Percentiles rank a stretch among this genome's conserved stretches.
Conservation (phyloP, 2,888 invertebrate species). For the Diarsia mendica region DNA sequence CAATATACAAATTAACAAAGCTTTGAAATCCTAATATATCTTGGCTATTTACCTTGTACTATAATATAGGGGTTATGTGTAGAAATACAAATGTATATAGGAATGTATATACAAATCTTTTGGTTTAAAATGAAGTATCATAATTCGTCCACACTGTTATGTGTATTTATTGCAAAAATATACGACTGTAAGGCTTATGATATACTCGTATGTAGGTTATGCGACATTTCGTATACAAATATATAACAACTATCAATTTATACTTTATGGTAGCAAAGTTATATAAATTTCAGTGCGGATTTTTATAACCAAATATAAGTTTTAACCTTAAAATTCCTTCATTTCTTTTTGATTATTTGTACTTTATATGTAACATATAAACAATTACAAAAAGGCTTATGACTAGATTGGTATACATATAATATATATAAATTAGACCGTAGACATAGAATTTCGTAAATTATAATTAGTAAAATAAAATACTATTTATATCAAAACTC, state of each 20-base stretch:
- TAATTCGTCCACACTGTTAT: conserved; percentile 85
- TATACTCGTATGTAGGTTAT: conserved; percentile 50
- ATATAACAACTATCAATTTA: not conserved
- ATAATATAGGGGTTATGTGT: conserved; percentile 52
- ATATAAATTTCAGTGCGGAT: not conserved
- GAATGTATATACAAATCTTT: conserved; percentile 56
- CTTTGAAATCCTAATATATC: conserved; percentile 56
- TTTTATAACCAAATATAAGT: conserved; percentile 1
- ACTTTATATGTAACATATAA: conserved; percentile 53
- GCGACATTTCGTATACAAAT: conserved; percentile 32
- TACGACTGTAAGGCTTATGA: conserved; percentile 65
- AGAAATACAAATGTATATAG: conserved; percentile 62
- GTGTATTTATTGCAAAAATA: conserved; percentile 78
- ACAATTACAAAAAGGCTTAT: conserved; percentile 60
- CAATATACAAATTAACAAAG: conserved; percentile 63
- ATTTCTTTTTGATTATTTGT: conserved; percentile 19
- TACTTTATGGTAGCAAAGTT: conserved; percentile 2
- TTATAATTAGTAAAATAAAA: conserved; percentile 53
- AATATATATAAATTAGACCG: conserved; percentile 56
- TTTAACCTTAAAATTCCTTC: conserved; percentile 8
- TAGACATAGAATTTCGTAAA: conserved; percentile 57
- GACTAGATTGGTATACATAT: conserved; percentile 54
- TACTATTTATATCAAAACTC: conserved; percentile 82
- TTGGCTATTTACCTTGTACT: conserved; percentile 56
- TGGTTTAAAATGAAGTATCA: conserved; percentile 77